Percentiles rank a stretch among this genome's conserved stretches.
Conservation (phyloP, 2,113 vertebrate species). For the Miniopterus natalensis region DNA sequence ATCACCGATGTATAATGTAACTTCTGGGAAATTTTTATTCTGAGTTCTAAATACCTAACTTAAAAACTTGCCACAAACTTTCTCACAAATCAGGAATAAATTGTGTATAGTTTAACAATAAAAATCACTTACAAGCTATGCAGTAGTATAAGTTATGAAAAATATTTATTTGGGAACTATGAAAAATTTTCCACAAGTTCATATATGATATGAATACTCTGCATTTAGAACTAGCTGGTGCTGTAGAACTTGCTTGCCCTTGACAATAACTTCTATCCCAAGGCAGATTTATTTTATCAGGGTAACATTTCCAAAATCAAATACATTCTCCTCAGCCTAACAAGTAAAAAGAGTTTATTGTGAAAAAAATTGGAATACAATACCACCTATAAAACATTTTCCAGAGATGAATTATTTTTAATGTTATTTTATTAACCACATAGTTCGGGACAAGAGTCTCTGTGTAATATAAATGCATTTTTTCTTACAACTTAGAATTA, state of each 20-base stretch:
- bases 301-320: conserved; percentile 46
- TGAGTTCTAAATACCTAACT: not conserved
- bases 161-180: not conserved
- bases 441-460: not conserved
- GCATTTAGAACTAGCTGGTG: not conserved
- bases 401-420: not conserved
- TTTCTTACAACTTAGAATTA: conserved; percentile 42
- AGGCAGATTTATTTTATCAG: conserved; percentile 4
- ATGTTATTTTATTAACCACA: conserved; percentile 34
- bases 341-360: not conserved
- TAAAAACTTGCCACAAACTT: conserved; percentile 16
- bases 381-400: not conserved
- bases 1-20: not conserved
- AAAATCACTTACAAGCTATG: not conserved
- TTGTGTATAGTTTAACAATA: not conserved
- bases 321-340: not conserved
- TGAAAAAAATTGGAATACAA: not conserved
- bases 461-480: not conserved
- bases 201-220: not conserved
- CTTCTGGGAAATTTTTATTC: not conserved
- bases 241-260: not conserved
- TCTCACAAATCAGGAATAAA: not conserved
- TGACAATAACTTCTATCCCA: not conserved
- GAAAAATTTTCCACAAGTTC: not conserved
- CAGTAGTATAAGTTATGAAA: not conserved